Base-by-base conservation (phyloP, 2,113 vertebrate species). In the Loxodonta africana region DNA sequence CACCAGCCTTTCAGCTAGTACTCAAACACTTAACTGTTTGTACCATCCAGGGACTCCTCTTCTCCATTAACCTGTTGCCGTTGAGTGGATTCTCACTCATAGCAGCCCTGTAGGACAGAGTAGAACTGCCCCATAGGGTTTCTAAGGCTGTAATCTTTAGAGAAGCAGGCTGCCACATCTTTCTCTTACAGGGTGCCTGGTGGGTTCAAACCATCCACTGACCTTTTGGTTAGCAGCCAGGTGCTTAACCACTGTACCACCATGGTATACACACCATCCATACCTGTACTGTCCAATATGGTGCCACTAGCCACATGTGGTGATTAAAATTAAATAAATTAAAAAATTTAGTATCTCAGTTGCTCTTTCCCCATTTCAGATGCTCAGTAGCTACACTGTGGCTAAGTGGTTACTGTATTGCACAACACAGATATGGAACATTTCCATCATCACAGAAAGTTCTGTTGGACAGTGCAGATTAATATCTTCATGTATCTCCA, bases 321-420 rank as follows among this genome's bases (percentile, higher is more conserved):
- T 28, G 2, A 0, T n/a, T 44, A 12, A 23, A 17, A 5, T 78
- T 3, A 80, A 46, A 30, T 26, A 37, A 41, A 21, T 14, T 44
- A 12, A 51, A 15, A 81, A 65, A 20, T 33, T 33, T 8, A 25
- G 33, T 25, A 12, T 12, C 51, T 51, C 74, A 28, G 6, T 74
- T 21, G 28, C 67, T 6, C 21, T 14, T 11, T 51, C 5, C 89
- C 6, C 23, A 23, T 28, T 17, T 44, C 67, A 28, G 0, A 23
- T 30, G 57, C 4, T 46, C 44, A 8, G 4, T 21, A 17, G 51
- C n/a, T 8, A 0, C 2, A 25, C 1, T 57, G 67, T 87, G 89
- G 44, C 57, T 17, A 0, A 0, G 9, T 26, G 83, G 51, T 76
- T 5, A 0, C 44, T 0, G 20, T 20, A n/a, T 71, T 71, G 33